Evolutionary conservation across 2,113 vertebrate species (phyloP).

Genomic region (Epinephelus fuscoguttatus): DNA sequence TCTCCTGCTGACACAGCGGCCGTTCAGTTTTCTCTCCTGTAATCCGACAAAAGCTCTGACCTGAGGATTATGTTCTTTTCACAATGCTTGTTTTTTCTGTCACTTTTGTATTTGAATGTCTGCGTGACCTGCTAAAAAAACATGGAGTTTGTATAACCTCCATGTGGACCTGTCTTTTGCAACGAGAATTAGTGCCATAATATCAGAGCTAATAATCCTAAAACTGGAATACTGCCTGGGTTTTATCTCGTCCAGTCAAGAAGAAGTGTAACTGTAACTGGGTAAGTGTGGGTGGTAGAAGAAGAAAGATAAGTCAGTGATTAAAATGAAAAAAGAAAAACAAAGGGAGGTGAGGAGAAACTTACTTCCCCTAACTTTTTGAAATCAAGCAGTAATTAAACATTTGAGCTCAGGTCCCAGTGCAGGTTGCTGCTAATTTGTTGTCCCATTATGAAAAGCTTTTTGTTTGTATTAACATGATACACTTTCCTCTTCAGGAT

Average conservation of each 20-base stretch:
- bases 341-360: not conserved
- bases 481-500: constrained; percentile 37
- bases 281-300: not conserved
- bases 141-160: not conserved
- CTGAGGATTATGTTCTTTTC: constrained; percentile 40
- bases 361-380: not conserved
- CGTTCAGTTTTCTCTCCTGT: constrained; percentile 25
- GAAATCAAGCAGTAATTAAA: constrained; percentile 5
- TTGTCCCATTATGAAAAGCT: constrained; percentile 35
- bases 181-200: not conserved
- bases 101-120: not conserved
- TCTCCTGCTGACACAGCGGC: not conserved
- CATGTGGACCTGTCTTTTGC: not conserved
- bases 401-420: not conserved
- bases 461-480: constrained; percentile 43
- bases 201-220: not conserved
- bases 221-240: not conserved
- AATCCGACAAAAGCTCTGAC: constrained; percentile 39
- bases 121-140: not conserved
- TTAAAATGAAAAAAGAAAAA: not conserved
- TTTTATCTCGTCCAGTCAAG: not conserved
- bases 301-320: not conserved
- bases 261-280: not conserved
- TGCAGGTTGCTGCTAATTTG: constrained; percentile 24
- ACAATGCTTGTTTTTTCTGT: not conserved